Conservation (phyloP, 2,113 vertebrate genomes). For the Jaculus jaculus region DNA sequence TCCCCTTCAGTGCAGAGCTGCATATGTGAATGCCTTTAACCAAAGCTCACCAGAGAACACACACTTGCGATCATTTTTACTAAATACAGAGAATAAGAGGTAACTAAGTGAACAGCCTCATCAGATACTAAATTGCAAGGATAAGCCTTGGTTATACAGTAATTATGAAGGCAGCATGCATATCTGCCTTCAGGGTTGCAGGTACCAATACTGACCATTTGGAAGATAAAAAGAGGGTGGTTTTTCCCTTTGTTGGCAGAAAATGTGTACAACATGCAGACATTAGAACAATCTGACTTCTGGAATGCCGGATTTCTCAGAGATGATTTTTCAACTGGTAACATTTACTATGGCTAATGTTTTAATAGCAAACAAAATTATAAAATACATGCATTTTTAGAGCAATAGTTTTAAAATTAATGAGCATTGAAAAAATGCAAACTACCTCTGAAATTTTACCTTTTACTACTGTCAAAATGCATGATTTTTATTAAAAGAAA, state of each 20-base stretch:
- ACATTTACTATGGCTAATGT: conserved; percentile 28
- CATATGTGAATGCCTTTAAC: conserved; percentile 48
- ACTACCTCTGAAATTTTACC: conserved; percentile 58
- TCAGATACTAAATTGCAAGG: conserved; percentile 17
- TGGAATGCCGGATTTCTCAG: neutral
- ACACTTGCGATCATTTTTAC: neutral
- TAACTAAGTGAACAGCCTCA: neutral
- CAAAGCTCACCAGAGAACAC: conserved; percentile 37
- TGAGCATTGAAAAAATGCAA: neutral
- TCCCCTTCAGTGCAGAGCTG: conserved; percentile 38
- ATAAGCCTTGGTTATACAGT: neutral
- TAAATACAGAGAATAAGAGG: neutral
- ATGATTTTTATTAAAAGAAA: conserved; percentile 49
- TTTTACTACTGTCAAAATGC: conserved; percentile 50
- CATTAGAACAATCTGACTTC: neutral
- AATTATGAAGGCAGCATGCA: neutral
- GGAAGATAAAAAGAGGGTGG: neutral
- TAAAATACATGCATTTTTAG: conserved; percentile 36
- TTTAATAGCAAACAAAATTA: conserved; percentile 14
- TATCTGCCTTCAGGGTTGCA: neutral
- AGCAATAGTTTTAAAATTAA: conserved; percentile 39
- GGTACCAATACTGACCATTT: neutral
- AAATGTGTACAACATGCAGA: neutral
- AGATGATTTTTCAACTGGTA: conserved; percentile 6
- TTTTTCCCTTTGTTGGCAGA: neutral